These are phyloP conservation scores for Cataglyphis livida DNA, from an alignment of 2,888 invertebrate species.

Conservation along the genomic window DNA sequence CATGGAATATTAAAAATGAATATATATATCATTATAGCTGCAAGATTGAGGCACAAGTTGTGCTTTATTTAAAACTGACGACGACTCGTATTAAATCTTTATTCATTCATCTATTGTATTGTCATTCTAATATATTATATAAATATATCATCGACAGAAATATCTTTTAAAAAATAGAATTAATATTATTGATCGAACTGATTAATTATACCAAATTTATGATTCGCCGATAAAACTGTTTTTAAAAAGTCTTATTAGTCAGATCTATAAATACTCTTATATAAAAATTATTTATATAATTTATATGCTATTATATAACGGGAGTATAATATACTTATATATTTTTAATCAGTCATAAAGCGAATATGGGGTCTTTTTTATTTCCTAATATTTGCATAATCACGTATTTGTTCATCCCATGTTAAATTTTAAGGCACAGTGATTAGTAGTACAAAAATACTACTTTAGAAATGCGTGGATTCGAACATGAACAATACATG, in stretches of 20 bases:
- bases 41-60: slow-evolving; percentile 19
- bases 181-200: slow-evolving; percentile 8
- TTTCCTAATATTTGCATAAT: slow-evolving; percentile 37
- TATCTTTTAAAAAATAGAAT: neutral
- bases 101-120: slow-evolving; percentile 21
- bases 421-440: slow-evolving; percentile 69
- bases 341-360: slow-evolving; percentile 54
- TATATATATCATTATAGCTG: slow-evolving; percentile 17
- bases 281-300: slow-evolving; percentile 30
- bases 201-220: slow-evolving; percentile 5
- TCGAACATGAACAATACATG: slow-evolving; percentile 50
- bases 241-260: slow-evolving; percentile 28
- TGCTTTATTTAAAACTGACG: slow-evolving; percentile 36
- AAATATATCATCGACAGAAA: slow-evolving; percentile 12
- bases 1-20: slow-evolving; percentile 7
- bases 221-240: slow-evolving; percentile 17
- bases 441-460: slow-evolving; percentile 62
- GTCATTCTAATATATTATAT: slow-evolving; percentile 29
- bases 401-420: slow-evolving; percentile 37
- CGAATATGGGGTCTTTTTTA: slow-evolving; percentile 25
- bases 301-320: slow-evolving; percentile 25
- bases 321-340: slow-evolving; percentile 42
- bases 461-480: slow-evolving; percentile 62
- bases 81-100: slow-evolving; percentile 23
- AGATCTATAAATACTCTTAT: slow-evolving; percentile 29